Base-by-base conservation (phyloP, 1,140 invertebrate species). In the Scylla paramamosain region DNA sequence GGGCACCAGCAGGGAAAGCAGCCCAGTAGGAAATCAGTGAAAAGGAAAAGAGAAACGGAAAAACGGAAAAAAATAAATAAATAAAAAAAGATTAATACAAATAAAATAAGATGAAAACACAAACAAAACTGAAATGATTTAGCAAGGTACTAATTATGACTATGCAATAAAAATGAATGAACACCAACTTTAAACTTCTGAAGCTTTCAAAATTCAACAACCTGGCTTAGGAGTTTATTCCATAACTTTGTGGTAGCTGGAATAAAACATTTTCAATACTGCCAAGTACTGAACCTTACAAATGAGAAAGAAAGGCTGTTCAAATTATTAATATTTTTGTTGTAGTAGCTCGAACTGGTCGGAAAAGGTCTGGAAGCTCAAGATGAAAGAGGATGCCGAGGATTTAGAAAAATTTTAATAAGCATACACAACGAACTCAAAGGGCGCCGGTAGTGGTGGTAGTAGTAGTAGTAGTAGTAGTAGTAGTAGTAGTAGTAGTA, bases 401-500 rank as follows among this genome's bases (percentile, higher is more conserved):
- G 25, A 77, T 25, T 77, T 12, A 77, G 10, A 25, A 77, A 12
- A 77, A 77, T 77, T 25, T 12, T 77, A 25, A 25, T 25, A 12
- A 77, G 25, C 59, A 10, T 77, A 77, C 25, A 77, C 59, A 77
- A 77, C 59, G 25, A 77, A 10, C 10, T 12, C 59, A 77, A 77
- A 77, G 25, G 10, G 25, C 25, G 10, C 10, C 10, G 10, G 25
- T 12, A 77, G 14, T 52, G 48, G 14, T 14, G 48, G 6, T 14
- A 83, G 25, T 83, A 83, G 25, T 83, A 83, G 82, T 25, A 8
- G 20, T 83, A 8, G 82, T 83, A 25, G 6, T 8, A 83, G 82
- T 83, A 31, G 82, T 83, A 83, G 82, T 83, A 83, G 82, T 83
- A 31, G 82, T 83, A 83, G 82, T 28, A 83, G 82, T 83, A 83